Evolutionary conservation across 2,797 vertebrate genomes (phyloP), one percentile per base, ranked within the genome.

Genomic region (Garrulus glandarius): DNA sequence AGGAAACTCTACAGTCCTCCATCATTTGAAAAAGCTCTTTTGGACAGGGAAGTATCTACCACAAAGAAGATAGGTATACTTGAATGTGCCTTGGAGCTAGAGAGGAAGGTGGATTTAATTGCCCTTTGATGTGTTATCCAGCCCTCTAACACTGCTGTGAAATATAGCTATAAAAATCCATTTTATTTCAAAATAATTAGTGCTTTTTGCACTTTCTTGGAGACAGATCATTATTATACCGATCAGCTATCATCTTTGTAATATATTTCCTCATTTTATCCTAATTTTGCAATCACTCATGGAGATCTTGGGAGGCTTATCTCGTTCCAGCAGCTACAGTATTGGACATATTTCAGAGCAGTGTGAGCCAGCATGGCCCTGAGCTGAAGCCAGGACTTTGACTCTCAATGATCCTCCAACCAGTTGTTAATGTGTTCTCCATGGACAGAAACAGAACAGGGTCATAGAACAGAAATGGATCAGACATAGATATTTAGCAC

Each of bases 241-340:
- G 5, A 64, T 68, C 69, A 86, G 41, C 67, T 88, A 34, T 93
- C 65, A 68, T 53, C 71, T 88, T 93, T 69, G 19, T 89, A 88
- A 79, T 78, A 11, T 50, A 84, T 81, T 89, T 95, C 14, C 68
- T 90, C 26, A 59, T 94, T 92, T 84, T 79, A 69, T 82, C 71
- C 49, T 72, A 34, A 77, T 87, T 89, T 95, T 89, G 32, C 23
- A 82, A 24, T 92, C 57, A 55, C 13, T 93, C 34, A 22, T 24
- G 24, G 57, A 84, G 59, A 57, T 69, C 76, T 87, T 93, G 59
- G 43, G 32, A 80, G 46, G 22, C 30, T 70, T 80, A 44, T 46
- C 41, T 85, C 15, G 1, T 64, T 71, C 47, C 16, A 84, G 72
- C 52, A 74, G 67, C 83, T 46, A 11, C 15, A 85, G 43, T 24